Percentiles rank a stretch among this genome's conserved stretches.
Conservation (phyloP, 2,888 invertebrate species). For the Tethea ocularis region DNA sequence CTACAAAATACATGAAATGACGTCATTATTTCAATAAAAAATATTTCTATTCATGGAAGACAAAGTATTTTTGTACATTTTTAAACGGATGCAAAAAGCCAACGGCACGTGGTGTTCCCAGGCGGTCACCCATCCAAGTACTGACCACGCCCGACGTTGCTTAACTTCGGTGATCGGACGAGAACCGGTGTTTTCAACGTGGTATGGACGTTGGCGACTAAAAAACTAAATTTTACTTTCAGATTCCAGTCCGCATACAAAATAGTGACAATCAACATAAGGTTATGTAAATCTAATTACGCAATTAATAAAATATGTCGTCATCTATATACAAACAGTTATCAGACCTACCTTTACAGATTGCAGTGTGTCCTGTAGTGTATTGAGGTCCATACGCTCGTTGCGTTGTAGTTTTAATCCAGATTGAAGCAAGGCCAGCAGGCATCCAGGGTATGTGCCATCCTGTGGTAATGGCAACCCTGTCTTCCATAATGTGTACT, state of each 20-base stretch:
- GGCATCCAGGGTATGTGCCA: constrained; percentile 69
- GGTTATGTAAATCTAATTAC: too few relatives aligned
- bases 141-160: constrained; percentile 73
- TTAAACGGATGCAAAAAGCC: too few relatives aligned
- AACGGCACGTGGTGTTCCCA: constrained; percentile 68
- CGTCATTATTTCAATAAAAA: too few relatives aligned
- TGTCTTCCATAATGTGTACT: constrained; percentile 62
- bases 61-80: too few relatives aligned
- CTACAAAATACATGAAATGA: too few relatives aligned
- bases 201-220: constrained; percentile 29
- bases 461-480: constrained; percentile 62
- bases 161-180: constrained; percentile 78
- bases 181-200: constrained; percentile 60
- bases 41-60: too few relatives aligned
- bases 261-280: too few relatives aligned
- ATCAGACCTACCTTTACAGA: constrained; percentile 64
- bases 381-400: constrained; percentile 53
- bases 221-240: too few relatives aligned
- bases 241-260: too few relatives aligned
- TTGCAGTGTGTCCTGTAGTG: constrained; percentile 54
- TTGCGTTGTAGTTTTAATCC: constrained; percentile 56
- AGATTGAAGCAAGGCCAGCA: constrained; percentile 60
- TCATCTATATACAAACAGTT: too few relatives aligned
- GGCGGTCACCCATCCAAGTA: constrained; percentile 78
- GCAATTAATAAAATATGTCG: too few relatives aligned